phyloP scores from a whole-genome alignment of 2,888 invertebrate species.

The Acronicta leporina region DNA sequence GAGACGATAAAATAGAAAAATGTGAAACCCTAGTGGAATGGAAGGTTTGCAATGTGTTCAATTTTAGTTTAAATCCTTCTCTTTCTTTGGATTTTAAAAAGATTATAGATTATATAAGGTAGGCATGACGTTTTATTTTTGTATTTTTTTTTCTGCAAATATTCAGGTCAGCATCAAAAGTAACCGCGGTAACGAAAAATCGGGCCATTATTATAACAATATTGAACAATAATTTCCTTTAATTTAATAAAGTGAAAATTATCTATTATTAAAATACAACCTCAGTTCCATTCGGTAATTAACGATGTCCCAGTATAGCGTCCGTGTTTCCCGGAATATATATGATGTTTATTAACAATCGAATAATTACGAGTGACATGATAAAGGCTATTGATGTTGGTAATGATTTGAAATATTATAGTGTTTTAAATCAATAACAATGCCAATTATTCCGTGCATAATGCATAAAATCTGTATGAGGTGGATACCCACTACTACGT shows the following conservation, averaged over 20 bases:
- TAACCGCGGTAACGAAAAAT: no score
- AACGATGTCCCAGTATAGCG: slow-evolving; percentile 23
- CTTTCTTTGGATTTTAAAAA: no score
- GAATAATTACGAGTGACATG: slow-evolving; percentile 33
- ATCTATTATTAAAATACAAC: slow-evolving; percentile 3
- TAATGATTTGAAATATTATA: slow-evolving; percentile 38
- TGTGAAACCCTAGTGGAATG: slow-evolving; percentile 48
- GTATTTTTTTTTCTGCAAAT: slow-evolving; percentile 18
- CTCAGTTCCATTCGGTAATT: slow-evolving; percentile 26
- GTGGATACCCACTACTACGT: no score
- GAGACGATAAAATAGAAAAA: no score
- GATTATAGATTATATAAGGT: slow-evolving; percentile 25
- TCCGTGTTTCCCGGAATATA: slow-evolving; percentile 28
- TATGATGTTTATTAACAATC: slow-evolving; percentile 32
- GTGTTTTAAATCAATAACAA: slow-evolving; percentile 30
- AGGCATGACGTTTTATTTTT: slow-evolving; percentile 30
- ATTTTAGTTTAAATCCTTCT: slow-evolving; percentile 33
- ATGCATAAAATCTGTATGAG: no score
- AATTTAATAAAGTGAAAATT: neutral
- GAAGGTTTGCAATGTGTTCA: slow-evolving; percentile 36
- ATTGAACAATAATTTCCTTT: slow-evolving; percentile 2
- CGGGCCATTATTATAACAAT: no score
- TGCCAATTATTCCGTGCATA: slow-evolving; percentile 27
- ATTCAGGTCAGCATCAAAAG: no score
- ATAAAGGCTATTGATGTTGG: slow-evolving; percentile 38